These are phyloP conservation scores for Cyanistes caeruleus DNA, from an alignment of 2,113 vertebrate genomes.

Conservation along the genomic window DNA sequence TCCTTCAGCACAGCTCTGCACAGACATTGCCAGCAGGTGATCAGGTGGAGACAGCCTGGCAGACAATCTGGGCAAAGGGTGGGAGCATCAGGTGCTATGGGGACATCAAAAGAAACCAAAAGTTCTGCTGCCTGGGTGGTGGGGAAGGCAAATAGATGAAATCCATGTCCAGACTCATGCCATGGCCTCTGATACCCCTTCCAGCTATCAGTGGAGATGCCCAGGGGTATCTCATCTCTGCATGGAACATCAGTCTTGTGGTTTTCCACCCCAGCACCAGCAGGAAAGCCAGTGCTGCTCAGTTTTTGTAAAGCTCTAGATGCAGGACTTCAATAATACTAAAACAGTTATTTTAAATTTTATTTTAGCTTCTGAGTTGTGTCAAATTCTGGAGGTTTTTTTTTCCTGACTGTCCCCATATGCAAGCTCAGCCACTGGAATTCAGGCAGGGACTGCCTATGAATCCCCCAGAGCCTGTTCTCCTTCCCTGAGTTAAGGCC, in stretches of 20 bases:
- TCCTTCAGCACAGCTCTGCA: not conserved
- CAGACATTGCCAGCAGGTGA: not conserved
- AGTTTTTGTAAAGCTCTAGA: not conserved
- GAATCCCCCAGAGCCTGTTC: not conserved
- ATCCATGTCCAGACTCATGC: not conserved
- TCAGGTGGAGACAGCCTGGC: not conserved
- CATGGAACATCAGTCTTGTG: rapidly evolving
- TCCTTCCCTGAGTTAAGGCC: not conserved
- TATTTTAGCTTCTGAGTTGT: not conserved
- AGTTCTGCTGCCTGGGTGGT: not conserved
- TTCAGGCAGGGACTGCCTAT: not conserved
- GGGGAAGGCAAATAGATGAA: not conserved
- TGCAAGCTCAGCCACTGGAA: not conserved
- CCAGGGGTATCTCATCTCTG: not conserved
- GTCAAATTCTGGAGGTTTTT: not conserved
- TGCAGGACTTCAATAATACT: not conserved
- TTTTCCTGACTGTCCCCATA: not conserved
- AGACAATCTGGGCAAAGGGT: not conserved
- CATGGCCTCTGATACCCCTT: not conserved
- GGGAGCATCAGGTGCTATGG: not conserved
- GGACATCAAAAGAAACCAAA: not conserved
- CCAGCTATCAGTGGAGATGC: not conserved
- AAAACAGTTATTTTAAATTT: not conserved
- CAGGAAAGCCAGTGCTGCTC: not conserved
- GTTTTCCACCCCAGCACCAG: not conserved